A percentile compares a stretch with the other conserved stretches of the same genome.
These are phyloP conservation scores for Enteromius fasciolatus DNA, from an alignment of 2,797 vertebrate species.

Conservation along the genomic window DNA sequence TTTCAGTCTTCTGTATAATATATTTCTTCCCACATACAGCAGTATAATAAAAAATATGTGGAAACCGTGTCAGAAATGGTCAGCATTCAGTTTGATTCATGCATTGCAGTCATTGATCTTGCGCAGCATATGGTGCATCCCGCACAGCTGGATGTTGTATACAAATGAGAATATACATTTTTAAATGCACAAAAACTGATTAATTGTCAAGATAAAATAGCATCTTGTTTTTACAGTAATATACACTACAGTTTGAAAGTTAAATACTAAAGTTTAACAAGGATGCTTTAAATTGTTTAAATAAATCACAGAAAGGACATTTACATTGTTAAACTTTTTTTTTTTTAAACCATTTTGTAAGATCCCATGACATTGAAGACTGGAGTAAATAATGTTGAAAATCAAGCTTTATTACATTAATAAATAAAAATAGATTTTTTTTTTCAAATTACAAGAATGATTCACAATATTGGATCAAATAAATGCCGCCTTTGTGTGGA, in stretches of 20 bases:
- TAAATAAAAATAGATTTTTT: not conserved
- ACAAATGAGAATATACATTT: not conserved
- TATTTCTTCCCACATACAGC: not conserved
- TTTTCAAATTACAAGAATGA: not conserved
- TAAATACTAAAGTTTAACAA: not conserved
- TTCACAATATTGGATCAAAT: not conserved
- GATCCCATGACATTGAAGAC: not conserved
- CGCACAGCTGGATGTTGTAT: not conserved
- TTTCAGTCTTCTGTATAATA: not conserved
- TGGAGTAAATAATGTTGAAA: not conserved
- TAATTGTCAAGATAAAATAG: not conserved
- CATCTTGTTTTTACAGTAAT: not conserved
- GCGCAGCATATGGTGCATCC: not conserved
- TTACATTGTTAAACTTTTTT: not conserved
- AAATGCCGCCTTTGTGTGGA: not conserved
- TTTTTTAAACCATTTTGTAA: not conserved
- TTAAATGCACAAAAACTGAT: not conserved
- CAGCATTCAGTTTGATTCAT: not conserved
- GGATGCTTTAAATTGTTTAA: not conserved
- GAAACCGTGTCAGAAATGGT: not conserved
- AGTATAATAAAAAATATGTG: not conserved
- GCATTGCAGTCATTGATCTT: not conserved
- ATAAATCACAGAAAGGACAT: not conserved
- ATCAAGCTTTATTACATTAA: not conserved
- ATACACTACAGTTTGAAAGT: not conserved